phyloP scores from a whole-genome alignment of 2,797 vertebrate genomes.

The Odontamblyopus rebecca region DNA sequence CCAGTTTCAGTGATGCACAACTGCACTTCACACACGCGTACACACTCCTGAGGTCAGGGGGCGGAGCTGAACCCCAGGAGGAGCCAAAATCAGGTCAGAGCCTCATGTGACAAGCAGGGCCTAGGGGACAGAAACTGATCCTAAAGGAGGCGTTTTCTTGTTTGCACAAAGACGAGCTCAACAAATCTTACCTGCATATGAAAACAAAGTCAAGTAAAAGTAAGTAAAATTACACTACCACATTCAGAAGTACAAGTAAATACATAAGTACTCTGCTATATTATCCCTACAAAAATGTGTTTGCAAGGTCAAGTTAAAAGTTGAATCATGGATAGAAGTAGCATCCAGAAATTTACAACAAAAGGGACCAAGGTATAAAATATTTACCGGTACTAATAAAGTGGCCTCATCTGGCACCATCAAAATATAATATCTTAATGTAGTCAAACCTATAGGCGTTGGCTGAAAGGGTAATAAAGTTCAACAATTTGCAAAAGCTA shows the following conservation, averaged over 20 bases:
- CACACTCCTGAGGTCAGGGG: slow-evolving; percentile 47
- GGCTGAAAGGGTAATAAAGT: too few relatives aligned
- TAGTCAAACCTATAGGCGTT: too few relatives aligned
- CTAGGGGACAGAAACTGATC: slow-evolving; percentile 38
- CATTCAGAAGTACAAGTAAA: not conserved
- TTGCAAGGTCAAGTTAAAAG: not conserved
- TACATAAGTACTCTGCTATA: not conserved
- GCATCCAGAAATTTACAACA: too few relatives aligned
- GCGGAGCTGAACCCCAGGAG: slow-evolving; percentile 42
- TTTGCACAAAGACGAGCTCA: slow-evolving; percentile 29
- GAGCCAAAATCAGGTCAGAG: slow-evolving; percentile 53
- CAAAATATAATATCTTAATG: too few relatives aligned
- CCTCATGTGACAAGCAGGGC: slow-evolving; percentile 45
- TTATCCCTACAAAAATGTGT: not conserved
- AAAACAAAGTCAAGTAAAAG: slow-evolving; percentile 10
- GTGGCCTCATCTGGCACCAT: too few relatives aligned
- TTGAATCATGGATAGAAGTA: not conserved
- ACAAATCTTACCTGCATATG: slow-evolving; percentile 3
- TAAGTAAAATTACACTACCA: too few relatives aligned
- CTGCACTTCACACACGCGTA: slow-evolving; percentile 32
- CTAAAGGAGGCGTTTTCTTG: slow-evolving; percentile 26
- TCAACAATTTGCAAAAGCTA: not conserved
- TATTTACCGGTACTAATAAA: too few relatives aligned
- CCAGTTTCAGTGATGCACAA: slow-evolving; percentile 1
- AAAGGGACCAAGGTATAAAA: too few relatives aligned